Conservation (phyloP, 2,888 invertebrate species). For the Apamea sordens region DNA sequence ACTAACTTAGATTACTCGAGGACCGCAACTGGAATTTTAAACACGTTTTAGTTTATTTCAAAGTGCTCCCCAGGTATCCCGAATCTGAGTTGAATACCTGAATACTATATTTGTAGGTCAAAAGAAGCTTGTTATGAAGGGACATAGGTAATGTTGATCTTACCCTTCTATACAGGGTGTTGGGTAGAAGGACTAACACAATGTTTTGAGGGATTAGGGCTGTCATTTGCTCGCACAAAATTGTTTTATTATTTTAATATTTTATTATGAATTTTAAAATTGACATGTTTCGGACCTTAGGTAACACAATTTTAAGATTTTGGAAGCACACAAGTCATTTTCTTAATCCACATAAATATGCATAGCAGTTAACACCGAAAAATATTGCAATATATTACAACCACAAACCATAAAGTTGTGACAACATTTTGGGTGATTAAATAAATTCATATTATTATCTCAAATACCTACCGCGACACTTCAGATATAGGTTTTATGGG, state of each 20-base stretch:
- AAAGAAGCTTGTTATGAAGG: not conserved
- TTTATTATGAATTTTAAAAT: not conserved
- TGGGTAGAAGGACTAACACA: not conserved
- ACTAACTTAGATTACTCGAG: constrained; percentile 57
- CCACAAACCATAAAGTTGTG: not conserved
- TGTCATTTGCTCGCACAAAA: not conserved
- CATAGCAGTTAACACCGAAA: not conserved
- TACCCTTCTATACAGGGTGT: not conserved
- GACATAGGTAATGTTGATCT: constrained; percentile 6
- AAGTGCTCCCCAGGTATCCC: constrained; percentile 51
- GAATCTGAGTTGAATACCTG: constrained; percentile 50
- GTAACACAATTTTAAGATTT: not conserved
- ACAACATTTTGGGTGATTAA: not conserved
- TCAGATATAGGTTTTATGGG: no score
- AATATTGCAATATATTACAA: not conserved
- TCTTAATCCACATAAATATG: not conserved
- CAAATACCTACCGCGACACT: no score
- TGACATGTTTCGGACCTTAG: not conserved
- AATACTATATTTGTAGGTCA: constrained; percentile 50
- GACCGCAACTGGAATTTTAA: constrained; percentile 60
- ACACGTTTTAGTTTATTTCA: constrained; percentile 50
- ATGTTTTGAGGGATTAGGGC: not conserved
- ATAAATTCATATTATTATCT: not conserved
- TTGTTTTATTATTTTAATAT: not conserved
- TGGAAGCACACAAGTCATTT: not conserved